Conservation (phyloP, 2,113 vertebrate species). For the Boleophthalmus pectinirostris region DNA sequence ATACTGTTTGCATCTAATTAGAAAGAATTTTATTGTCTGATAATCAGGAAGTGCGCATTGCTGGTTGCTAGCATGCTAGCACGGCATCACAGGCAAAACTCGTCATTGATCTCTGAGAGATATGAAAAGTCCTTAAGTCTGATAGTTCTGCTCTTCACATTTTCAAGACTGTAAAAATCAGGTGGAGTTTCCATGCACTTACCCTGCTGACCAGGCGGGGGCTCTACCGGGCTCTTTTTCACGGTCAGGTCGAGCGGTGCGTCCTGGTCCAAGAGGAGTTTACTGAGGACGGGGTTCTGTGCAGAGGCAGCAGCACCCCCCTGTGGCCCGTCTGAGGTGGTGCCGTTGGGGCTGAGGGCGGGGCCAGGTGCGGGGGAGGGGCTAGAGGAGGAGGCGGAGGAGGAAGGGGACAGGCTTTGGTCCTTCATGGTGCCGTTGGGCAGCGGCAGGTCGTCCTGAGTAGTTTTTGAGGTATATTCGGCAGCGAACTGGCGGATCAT, state of each 20-base stretch:
- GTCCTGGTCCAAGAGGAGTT: conserved; percentile 99
- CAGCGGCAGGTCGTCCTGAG: conserved; percentile 97
- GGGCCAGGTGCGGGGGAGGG: conserved; percentile 50
- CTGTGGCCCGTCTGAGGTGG: conserved; percentile 47
- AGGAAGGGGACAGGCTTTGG: conserved; percentile 89
- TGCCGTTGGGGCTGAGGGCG: conserved; percentile 64
- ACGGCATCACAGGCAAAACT: too few relatives aligned
- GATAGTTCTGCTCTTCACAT: too few relatives aligned
- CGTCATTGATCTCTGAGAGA: too few relatives aligned
- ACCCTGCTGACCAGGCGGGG: conserved; percentile 93
- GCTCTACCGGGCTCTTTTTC: conserved; percentile 86
- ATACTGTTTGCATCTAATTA: too few relatives aligned
- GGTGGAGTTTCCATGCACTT: conserved; percentile 16
- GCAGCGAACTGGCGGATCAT: conserved; percentile 99
- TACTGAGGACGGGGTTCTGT: conserved; percentile 98
- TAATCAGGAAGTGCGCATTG: too few relatives aligned
- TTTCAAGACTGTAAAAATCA: too few relatives aligned
- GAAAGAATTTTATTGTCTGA: too few relatives aligned
- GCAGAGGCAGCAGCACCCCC: conserved; percentile 80
- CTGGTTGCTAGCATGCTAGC: too few relatives aligned
- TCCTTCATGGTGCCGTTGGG: conserved; percentile 97
- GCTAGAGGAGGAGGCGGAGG: conserved; percentile 77
- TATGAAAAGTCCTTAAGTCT: too few relatives aligned
- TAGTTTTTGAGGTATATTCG: conserved; percentile 99
- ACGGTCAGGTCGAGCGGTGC: conserved; percentile 97